Conservation (phyloP, 2,797 vertebrate genomes). For the Coracias cyanogaster region DNA sequence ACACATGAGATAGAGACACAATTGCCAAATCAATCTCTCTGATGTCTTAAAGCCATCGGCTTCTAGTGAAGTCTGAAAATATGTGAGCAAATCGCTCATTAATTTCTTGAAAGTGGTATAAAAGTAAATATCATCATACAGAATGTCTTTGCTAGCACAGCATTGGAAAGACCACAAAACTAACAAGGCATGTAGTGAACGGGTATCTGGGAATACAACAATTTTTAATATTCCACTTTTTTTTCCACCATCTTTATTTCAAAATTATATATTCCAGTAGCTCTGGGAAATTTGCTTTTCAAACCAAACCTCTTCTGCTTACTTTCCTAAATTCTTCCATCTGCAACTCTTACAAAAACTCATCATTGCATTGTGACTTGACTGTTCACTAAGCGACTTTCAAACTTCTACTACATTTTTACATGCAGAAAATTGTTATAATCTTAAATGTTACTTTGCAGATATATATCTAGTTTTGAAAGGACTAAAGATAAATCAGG, state of each 20-base stretch:
- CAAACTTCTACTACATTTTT: not conserved
- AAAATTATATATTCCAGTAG: not conserved
- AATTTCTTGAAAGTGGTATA: not conserved
- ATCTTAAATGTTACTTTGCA: not conserved
- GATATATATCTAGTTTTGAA: not conserved
- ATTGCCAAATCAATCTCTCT: not conserved
- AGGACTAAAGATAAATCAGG: not conserved
- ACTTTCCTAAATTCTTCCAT: not conserved
- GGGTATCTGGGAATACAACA: not conserved
- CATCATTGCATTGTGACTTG: not conserved
- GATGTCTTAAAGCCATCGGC: not conserved
- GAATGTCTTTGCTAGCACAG: not conserved
- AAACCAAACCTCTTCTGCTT: not conserved
- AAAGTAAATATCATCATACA: not conserved
- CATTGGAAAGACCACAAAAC: not conserved
- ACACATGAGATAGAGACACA: not conserved
- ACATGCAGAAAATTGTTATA: not conserved
- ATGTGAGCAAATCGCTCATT: not conserved
- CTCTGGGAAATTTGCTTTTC: not conserved
- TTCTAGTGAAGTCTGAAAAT: conserved; percentile 1
- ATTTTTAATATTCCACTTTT: not conserved
- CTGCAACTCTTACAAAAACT: not conserved
- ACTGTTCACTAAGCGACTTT: not conserved
- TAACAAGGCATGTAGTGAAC: not conserved
- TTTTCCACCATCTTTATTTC: not conserved